Base-by-base conservation (phyloP, 2,113 vertebrate species). In the Trachemys scripta region DNA sequence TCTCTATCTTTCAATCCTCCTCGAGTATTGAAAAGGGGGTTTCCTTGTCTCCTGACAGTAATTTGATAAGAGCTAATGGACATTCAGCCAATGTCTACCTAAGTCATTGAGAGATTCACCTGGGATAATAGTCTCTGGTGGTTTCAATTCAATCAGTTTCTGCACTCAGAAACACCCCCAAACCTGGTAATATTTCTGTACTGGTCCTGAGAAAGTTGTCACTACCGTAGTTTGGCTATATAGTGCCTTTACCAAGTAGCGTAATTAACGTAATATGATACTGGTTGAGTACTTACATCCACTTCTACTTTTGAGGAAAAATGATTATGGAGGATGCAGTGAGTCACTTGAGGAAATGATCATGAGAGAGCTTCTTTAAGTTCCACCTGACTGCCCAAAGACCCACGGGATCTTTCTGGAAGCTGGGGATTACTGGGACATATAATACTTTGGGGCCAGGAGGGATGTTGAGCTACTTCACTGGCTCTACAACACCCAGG, bases 201-300 rank as follows among this genome's bases (percentile, higher is more conserved):
- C 82, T n/a, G 69, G 7, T 75, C 80, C 6, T 90, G 45, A 75
- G 88, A 80, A 95, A 76, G 1, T 5, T 62, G 51, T 87, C 90
- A 76, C 51, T 93, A 53, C 20, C 59, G 20, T 88, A 95, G 95
- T 89, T 97, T 89, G n/a, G 90, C 87, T 94, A 91, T 95, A 10
- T 82, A 53, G 6, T 24, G n/a, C 13, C 83, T 95, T 92, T 56
- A 90, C 82, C 81, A 49, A 12, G 12, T 0, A 1, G 42, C 24
- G 19, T 95, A 72, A 72, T 38, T 38, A 72, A 72, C 35, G 38
- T 72, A 79, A 13, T 59, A 38, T 27, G 76, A 85, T 81, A 51
- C 35, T 79, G 29, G 62, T 11, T 78, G 84, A 57, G 50, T 57
- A 13, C 82, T 94, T 87, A 62, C 57, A 62, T 31, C 27, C 57